These are phyloP conservation scores for Mya arenaria DNA, from an alignment of 1,140 invertebrate species.

Conservation along the genomic window DNA sequence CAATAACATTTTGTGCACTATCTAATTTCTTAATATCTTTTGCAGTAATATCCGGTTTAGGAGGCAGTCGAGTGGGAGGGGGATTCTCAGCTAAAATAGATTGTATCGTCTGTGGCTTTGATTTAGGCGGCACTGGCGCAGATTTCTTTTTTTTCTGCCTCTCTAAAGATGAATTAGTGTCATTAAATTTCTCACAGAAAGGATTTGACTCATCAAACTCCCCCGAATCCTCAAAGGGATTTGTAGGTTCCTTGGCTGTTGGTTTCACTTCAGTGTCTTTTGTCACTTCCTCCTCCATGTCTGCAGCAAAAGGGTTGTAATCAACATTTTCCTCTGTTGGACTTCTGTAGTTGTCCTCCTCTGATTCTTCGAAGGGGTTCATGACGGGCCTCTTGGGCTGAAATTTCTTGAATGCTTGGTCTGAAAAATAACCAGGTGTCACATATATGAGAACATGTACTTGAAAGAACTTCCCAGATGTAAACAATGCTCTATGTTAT, in stretches of 20 bases:
- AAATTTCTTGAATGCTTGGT: slow-evolving; percentile 60
- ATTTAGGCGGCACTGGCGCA: slow-evolving; percentile 30
- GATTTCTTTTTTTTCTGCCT: slow-evolving; percentile 30
- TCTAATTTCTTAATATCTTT: not conserved
- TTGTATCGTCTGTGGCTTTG: slow-evolving; percentile 25
- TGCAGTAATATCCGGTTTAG: slow-evolving; percentile 11
- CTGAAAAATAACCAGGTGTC: slow-evolving; percentile 57
- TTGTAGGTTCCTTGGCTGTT: slow-evolving; percentile 17
- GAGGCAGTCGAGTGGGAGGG: not conserved
- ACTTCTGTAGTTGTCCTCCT: slow-evolving; percentile 57
- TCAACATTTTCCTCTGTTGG: slow-evolving; percentile 6
- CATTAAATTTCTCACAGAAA: slow-evolving; percentile 38
- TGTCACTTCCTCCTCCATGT: not conserved
- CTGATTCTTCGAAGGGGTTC: slow-evolving; percentile 69
- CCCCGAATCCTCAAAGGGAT: slow-evolving; percentile 65
- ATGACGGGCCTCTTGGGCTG: slow-evolving; percentile 50
- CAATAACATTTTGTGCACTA: too few species aligned
- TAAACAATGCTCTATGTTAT: too few species aligned
- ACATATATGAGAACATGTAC: slow-evolving; percentile 3
- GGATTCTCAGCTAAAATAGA: not conserved
- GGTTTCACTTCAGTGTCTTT: not conserved
- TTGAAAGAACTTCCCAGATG: too few species aligned
- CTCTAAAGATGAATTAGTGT: slow-evolving; percentile 24
- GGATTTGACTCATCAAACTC: slow-evolving; percentile 50
- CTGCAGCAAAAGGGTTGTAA: slow-evolving; percentile 44